Conservation (phyloP, 2,888 invertebrate genomes). For the Nymphalis c-album region DNA sequence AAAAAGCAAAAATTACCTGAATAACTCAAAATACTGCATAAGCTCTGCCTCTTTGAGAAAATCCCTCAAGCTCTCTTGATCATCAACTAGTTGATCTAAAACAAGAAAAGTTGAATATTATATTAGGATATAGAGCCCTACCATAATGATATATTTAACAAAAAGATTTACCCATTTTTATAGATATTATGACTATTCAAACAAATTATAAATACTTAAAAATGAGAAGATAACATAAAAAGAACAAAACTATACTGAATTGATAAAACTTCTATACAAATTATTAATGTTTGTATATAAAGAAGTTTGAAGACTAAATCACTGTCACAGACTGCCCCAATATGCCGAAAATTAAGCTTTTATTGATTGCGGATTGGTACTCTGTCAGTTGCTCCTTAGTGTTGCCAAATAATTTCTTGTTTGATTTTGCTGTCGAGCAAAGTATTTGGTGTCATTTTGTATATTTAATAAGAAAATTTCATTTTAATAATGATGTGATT, state of each 20-base stretch:
- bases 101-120: slow-evolving; percentile 32
- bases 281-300: background rate
- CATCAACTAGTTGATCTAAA: slow-evolving; percentile 61
- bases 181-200: background rate
- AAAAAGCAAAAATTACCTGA: slow-evolving; percentile 31
- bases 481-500: no score
- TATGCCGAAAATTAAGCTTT: background rate
- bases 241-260: background rate
- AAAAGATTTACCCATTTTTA: slow-evolving; percentile 3
- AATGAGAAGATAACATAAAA: background rate
- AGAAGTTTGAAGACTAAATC: background rate
- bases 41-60: slow-evolving; percentile 97
- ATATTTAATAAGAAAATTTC: no score
- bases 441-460: no score
- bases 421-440: no score
- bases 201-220: background rate
- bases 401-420: no score
- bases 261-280: background rate
- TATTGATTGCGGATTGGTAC: background rate
- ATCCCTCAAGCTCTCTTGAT: slow-evolving; percentile 79
- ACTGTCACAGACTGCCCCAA: background rate
- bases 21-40: slow-evolving; percentile 89
- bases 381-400: background rate
- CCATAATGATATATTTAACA: slow-evolving; percentile 6
- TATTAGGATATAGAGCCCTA: background rate